phyloP scores from a whole-genome alignment of 2,113 vertebrate genomes.

The Chinchilla lanigera region DNA sequence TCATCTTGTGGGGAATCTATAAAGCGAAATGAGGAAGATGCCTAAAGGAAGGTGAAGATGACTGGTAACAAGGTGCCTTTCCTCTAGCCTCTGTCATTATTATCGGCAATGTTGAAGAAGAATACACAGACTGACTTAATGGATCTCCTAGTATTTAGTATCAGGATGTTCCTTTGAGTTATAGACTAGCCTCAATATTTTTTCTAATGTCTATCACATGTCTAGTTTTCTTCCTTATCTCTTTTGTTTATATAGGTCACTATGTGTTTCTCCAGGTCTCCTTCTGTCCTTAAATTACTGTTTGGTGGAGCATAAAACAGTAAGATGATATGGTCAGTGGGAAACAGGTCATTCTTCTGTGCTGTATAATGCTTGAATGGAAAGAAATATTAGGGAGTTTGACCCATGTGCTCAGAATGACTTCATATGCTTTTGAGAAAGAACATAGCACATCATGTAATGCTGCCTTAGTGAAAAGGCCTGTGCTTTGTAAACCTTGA shows the following conservation, averaged over 20 bases:
- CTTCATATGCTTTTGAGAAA: conserved; percentile 5
- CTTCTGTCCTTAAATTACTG: background rate
- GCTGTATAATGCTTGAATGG: background rate
- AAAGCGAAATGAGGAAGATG: background rate
- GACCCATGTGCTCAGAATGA: background rate
- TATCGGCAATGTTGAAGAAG: background rate
- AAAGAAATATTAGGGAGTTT: background rate
- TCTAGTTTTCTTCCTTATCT: background rate
- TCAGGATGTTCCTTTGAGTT: conserved; percentile 2
- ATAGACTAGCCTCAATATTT: background rate
- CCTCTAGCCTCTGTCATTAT: background rate
- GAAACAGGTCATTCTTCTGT: background rate
- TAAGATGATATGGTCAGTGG: background rate
- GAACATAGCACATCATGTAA: conserved; percentile 10
- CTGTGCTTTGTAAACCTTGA: background rate
- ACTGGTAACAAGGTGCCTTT: background rate
- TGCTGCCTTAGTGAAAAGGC: background rate
- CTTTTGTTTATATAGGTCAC: background rate
- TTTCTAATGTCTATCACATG: background rate
- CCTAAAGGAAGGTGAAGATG: background rate
- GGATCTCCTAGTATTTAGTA: background rate
- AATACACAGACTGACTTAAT: background rate
- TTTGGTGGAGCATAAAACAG: background rate
- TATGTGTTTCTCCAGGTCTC: background rate
- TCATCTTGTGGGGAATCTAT: background rate